Evolutionary conservation across 1,140 invertebrate species (phyloP).

Genomic region (Hirudo medicinalis): DNA sequence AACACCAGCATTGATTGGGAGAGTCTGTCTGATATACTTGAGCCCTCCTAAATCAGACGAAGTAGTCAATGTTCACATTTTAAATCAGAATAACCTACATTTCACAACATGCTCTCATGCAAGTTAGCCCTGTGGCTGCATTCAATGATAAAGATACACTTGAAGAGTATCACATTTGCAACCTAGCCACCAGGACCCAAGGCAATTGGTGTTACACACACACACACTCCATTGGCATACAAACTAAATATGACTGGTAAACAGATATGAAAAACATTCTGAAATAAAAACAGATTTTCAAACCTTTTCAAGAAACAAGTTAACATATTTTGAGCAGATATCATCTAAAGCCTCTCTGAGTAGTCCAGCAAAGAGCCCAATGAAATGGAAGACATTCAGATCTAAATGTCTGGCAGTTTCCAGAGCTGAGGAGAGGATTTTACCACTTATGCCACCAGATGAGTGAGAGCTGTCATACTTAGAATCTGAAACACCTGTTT

Average conservation of each 20-base stretch:
- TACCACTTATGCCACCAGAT: no score
- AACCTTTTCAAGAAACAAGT: conserved; percentile 45
- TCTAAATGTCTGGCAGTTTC: conserved; percentile 28
- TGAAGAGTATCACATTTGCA: not conserved
- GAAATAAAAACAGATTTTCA: not conserved
- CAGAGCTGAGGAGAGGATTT: no score
- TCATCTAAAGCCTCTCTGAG: conserved; percentile 47
- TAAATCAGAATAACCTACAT: no score
- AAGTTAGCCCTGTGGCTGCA: no score
- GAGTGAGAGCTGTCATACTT: no score
- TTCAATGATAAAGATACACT: no score
- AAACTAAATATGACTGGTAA: not conserved
- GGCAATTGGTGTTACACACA: no score
- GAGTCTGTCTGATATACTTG: conserved; percentile 47
- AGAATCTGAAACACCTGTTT: no score
- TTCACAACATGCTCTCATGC: no score
- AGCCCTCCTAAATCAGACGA: conserved; percentile 39
- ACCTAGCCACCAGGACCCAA: not conserved
- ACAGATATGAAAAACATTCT: not conserved
- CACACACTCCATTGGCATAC: no score
- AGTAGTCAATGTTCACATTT: no score
- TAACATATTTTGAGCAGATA: conserved; percentile 51
- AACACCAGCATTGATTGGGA: conserved; percentile 52
- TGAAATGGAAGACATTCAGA: conserved; percentile 16
- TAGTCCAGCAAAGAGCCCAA: conserved; percentile 9